A percentile compares a stretch with the other conserved stretches of the same genome.
Conservation (phyloP, 2,888 invertebrate species). For the Frankliniella fusca region DNA sequence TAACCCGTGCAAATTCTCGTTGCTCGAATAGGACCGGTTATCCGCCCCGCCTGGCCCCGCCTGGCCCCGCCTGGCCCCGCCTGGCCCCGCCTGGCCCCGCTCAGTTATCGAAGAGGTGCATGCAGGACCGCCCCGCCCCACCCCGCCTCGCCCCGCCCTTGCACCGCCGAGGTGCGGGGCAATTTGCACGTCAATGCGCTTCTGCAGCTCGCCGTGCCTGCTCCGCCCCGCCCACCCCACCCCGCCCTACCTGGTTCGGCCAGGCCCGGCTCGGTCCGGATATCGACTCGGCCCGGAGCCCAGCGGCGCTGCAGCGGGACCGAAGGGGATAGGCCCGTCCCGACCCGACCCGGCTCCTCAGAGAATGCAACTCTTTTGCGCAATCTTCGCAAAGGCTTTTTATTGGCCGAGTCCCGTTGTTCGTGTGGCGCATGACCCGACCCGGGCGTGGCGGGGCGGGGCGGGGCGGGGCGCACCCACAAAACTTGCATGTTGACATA, state of each 20-base stretch:
- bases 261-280: neutral
- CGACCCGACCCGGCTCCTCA: neutral
- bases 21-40: constrained; percentile 16
- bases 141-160: neutral
- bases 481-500: no score
- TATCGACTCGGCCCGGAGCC: no score
- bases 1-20: constrained; percentile 8
- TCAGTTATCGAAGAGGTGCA: neutral
- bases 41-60: neutral
- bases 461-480: no score
- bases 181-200: constrained; percentile 14
- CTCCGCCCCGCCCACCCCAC: neutral
- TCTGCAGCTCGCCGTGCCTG: neutral
- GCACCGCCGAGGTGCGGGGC: neutral
- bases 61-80: neutral
- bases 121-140: no score
- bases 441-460: no score
- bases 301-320: no score
- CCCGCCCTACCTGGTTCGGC: neutral
- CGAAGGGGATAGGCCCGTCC: neutral
- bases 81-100: neutral
- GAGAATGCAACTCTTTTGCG: constrained; percentile 8
- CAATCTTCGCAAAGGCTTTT: neutral
- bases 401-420: constrained; percentile 17
- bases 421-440: neutral